Base-by-base conservation (phyloP, 2,888 invertebrate genomes). In the Brachyopa scutellaris region DNA sequence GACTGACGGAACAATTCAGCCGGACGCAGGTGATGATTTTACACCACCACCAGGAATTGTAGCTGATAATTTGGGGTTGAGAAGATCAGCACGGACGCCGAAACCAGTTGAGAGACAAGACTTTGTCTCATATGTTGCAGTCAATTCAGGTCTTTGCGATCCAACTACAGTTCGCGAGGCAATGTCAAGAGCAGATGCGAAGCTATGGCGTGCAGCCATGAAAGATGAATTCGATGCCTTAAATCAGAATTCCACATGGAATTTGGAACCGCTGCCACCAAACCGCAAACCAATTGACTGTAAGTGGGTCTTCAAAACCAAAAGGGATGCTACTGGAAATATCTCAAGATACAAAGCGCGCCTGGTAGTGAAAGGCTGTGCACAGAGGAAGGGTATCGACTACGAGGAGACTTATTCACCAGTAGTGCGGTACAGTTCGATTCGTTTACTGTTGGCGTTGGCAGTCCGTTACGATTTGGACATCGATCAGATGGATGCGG, bases 161-260 rank as follows among this genome's bases (percentile, higher is more conserved):
- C 78, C 84, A 2, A 49, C 19, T 11, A 78, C 66, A 9, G 15
- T 74, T 23, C 40, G 79, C 38, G 73, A 84, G 66, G 72, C 72
- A 19, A 23, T 77, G 55, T 38, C 49, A 13, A 13, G 64, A 9
- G 31, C 62, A 45, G 51, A 84, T 2, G 31, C 49, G 11, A 9
- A 55, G 29, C 3, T 26, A 11, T 57, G 69, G 74, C 31, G 36
- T 26, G 53, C 64, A 29, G 69, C 69, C 29, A 64, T 64, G 62
- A 38, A 49, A 7, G 57, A 57, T 15, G 76, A 69, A 15, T 42
- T 33, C 7, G 47, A 69, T 2, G 36, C 73, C 8, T 38, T 72
- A 17, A 31, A 31, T 3, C 13, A 4, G 7, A 64, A 26, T n/a
- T 1, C 33, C 19, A 40, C 38, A 0, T 51, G 29, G 51, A 11